Percentiles rank a stretch among this genome's conserved stretches.
These are phyloP conservation scores for Tetragonula clypearis DNA, from an alignment of 1,140 invertebrate species.

Conservation along the genomic window DNA sequence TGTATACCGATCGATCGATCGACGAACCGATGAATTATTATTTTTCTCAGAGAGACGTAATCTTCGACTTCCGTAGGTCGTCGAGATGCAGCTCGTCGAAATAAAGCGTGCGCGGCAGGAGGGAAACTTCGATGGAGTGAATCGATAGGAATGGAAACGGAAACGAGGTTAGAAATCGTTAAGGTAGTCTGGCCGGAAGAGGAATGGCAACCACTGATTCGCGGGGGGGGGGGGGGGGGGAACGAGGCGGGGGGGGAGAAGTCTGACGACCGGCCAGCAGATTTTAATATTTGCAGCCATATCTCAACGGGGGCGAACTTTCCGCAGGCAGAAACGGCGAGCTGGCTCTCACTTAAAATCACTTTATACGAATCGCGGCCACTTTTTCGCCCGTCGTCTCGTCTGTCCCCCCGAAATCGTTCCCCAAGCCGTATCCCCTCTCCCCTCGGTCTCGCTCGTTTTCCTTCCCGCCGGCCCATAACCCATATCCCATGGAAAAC, in stretches of 20 bases:
- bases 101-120: not conserved
- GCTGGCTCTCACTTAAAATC: slow-evolving; percentile 73
- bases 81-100: not conserved
- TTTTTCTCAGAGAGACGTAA: not conserved
- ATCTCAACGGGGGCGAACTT: slow-evolving; percentile 71
- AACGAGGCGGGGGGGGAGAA: not conserved
- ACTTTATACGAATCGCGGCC: slow-evolving; percentile 72
- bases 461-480: slow-evolving; percentile 38
- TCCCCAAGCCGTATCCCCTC: too few relatives aligned
- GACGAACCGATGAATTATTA: not conserved
- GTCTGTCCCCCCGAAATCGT: slow-evolving; percentile 6
- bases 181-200: not conserved
- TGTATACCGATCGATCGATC: not conserved
- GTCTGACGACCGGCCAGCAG: slow-evolving; percentile 60
- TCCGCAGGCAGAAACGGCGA: slow-evolving; percentile 49
- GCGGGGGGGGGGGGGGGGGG: not conserved
- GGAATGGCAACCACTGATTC: slow-evolving; percentile 51
- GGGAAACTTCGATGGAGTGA: not conserved
- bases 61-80: not conserved
- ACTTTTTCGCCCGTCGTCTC: slow-evolving; percentile 65
- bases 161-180: not conserved
- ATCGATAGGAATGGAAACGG: not conserved
- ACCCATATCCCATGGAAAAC: slow-evolving; percentile 63
- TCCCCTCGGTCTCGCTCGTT: not conserved
- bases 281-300: slow-evolving; percentile 77